Base-by-base conservation (phyloP, 2,797 vertebrate species). In the Sebastes melanostomus region DNA sequence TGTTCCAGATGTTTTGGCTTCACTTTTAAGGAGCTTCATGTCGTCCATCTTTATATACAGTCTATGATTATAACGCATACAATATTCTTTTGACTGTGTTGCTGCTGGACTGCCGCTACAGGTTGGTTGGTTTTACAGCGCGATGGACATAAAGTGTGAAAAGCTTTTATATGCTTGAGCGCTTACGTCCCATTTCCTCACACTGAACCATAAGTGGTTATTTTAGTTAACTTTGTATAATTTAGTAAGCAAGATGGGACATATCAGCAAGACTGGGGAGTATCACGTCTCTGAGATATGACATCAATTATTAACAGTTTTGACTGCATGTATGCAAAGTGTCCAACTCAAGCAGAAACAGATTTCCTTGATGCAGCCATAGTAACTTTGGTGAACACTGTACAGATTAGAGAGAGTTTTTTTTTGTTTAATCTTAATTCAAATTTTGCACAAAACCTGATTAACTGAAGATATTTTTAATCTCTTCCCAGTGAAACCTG, bases 261-360 rank as follows among this genome's bases (percentile, higher is more conserved):
- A 12, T 62, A 68, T 85, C 78, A 77, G 62, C 61, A 6, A 65
- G 59, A 56, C 55, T 52, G 55, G n/a, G 62, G 67, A 56, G 32
- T 77, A 72, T 68, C 62, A 68, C 63, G 54, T 85, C 54, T 74
- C 80, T 80, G 52, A 86, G 84, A 77, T 83, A 27, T 62, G 65
- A 16, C 62, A 87, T 93, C 32, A 80, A 88, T 92, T 87, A 91
- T 89, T 86, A 68, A 91, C 69, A 59, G 75, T 86, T 88, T 85
- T 82, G 80, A 77, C 79, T 86, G 70, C 77, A 83, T 27, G 9
- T 73, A 55, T 78, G 80, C 75, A 81, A 86, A 78, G 78, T 81
- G 78, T 89, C 66, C 71, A 63, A 59, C 82, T 83, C 66, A 61
- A 75, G 60, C 68, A 59, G 62, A 86, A 88, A 83, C 63, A 76